Base-by-base conservation (phyloP, 1,140 invertebrate genomes). In the Drosophila watanabei region DNA sequence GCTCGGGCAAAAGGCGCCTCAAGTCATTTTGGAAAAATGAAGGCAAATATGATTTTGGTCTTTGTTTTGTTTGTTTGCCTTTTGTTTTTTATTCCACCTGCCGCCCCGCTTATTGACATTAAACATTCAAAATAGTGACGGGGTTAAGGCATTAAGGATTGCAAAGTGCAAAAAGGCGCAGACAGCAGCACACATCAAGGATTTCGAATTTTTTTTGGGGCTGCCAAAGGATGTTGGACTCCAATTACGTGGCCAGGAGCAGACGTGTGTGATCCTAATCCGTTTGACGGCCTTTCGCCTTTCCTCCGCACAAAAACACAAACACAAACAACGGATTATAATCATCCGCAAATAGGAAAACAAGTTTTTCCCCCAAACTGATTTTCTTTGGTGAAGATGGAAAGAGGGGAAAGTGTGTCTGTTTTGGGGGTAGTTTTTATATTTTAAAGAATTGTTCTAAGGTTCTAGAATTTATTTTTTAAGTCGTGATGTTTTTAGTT, bases 291-390 rank as follows among this genome's bases (percentile, higher is more conserved):
- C 70, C 52, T 65, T 24, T n/a, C n/a, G n/a, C 24, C 24, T 24
- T 24, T 24, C 24, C n/a, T n/a, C n/a, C n/a, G n/a, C n/a, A n/a
- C n/a, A n/a, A n/a, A n/a, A 24, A 3, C 24, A 24, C 24, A 24
- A 24, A 33, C 76, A 77, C 79, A 81, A 88, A 84, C 85, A 84
- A 88, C 68, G 75, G 83, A 84, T 83, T 87, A 87, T 87, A 87
- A 87, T 88, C 83, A 87, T 87, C 83, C 66, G 60, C 43, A 78
- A 57, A 33, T 39, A 18, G 33, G 30, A 52, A 60, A 61, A 65
- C 56, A 57, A 72, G 24, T 52, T 66, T 61, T 62, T 24, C 28
- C n/a, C 4, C 13, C 13, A 7, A 32, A 10, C 33, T 2, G 13
- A 35, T 32, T 66, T 66, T 66, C 9, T 39, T 16, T 63, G 63